Percentiles rank a stretch among this genome's conserved stretches.
Evolutionary conservation across 2,888 invertebrate genomes (phyloP).

Genomic region (Bembecia ichneumoniformis): DNA sequence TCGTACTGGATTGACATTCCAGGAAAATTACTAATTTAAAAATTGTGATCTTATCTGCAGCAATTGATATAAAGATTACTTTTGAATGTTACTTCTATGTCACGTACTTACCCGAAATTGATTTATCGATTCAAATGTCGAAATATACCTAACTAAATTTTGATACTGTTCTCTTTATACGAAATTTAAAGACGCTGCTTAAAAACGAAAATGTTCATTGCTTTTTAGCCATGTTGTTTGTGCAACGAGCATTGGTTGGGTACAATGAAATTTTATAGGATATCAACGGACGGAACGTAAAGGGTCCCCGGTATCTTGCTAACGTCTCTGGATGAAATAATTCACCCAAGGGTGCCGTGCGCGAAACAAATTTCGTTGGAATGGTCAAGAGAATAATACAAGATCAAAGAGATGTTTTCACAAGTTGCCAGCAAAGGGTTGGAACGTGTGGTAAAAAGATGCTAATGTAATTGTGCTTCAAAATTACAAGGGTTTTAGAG

Average conservation of each 20-base stretch:
- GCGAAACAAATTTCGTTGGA: constrained; percentile 38
- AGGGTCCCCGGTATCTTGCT: constrained; percentile 12
- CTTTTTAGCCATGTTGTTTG: not conserved
- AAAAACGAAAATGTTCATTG: not conserved
- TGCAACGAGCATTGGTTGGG: not conserved
- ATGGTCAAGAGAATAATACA: constrained; percentile 52
- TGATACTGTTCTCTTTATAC: not conserved
- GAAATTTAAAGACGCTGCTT: not conserved
- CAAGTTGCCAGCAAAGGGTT: constrained; percentile 37
- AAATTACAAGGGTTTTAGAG: constrained; percentile 33
- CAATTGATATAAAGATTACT: not conserved
- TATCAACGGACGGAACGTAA: not conserved
- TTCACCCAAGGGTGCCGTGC: constrained; percentile 31
- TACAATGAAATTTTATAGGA: not conserved
- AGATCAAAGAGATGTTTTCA: constrained; percentile 53
- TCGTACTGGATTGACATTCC: no score
- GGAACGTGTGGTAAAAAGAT: constrained; percentile 37
- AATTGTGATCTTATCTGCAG: no score
- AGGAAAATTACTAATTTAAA: no score
- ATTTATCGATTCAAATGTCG: not conserved
- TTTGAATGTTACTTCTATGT: not conserved
- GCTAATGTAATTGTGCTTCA: constrained; percentile 44
- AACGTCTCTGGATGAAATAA: constrained; percentile 34
- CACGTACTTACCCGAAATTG: not conserved
- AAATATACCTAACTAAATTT: not conserved